Conservation (phyloP, 2,113 vertebrate species). For the Vulpes vulpes region DNA sequence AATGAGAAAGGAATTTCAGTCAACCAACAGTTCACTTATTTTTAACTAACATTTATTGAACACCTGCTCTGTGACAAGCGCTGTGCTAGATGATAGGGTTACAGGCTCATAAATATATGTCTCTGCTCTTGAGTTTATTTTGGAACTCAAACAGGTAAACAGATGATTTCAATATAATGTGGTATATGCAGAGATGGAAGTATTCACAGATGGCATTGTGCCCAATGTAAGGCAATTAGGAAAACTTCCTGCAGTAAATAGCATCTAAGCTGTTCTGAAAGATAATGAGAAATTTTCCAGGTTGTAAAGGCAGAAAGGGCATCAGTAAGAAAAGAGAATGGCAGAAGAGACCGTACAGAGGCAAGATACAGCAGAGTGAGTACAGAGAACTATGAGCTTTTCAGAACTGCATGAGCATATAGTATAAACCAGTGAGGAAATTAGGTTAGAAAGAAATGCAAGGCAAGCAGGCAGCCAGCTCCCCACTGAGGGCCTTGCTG, state of each 20-base stretch:
- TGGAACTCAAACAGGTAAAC: background rate
- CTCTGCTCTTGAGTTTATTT: background rate
- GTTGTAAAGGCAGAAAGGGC: background rate
- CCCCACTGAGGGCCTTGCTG: background rate
- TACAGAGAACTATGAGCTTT: background rate
- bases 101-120: background rate
- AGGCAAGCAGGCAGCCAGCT: background rate
- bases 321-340: background rate
- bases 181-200: background rate
- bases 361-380: background rate
- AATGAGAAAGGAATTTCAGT: background rate
- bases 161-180: background rate
- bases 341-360: no score
- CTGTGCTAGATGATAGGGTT: background rate
- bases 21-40: background rate
- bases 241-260: background rate
- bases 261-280: background rate
- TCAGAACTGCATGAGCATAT: no score
- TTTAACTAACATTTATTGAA: conserved; percentile 23
- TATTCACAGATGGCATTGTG: background rate
- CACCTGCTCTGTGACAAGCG: background rate
- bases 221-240: background rate
- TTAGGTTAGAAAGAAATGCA: background rate
- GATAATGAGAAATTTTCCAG: background rate
- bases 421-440: fast-evolving